phyloP scores from a whole-genome alignment of 2,797 vertebrate species.

The Danio choprae region DNA sequence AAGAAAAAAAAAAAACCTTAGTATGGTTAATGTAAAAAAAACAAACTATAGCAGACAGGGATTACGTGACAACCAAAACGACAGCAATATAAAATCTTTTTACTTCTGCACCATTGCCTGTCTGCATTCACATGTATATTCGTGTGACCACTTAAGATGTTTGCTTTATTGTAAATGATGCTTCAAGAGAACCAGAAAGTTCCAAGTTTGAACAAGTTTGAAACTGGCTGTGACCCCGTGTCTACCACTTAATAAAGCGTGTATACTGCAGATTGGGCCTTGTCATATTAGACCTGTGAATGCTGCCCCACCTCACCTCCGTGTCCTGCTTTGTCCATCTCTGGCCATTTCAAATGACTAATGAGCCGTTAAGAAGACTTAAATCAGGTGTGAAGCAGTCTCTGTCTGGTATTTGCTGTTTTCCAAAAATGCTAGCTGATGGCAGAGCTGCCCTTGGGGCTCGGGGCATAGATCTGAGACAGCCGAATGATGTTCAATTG shows the following conservation, averaged over 20 bases:
- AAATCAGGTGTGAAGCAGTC: slow-evolving; percentile 54
- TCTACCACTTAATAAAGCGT: slow-evolving; percentile 65
- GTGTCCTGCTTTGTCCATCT: slow-evolving; percentile 60
- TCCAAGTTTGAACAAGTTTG: slow-evolving; percentile 44
- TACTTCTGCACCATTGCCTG: background rate
- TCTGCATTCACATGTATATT: slow-evolving; percentile 8
- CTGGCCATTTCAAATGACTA: slow-evolving; percentile 50
- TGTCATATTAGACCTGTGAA: slow-evolving; percentile 64
- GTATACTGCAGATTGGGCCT: slow-evolving; percentile 72
- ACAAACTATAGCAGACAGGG: background rate
- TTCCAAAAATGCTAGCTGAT: slow-evolving; percentile 26
- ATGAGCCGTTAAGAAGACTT: slow-evolving; percentile 48
- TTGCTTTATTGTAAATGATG: slow-evolving; percentile 26
- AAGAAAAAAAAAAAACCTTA: background rate
- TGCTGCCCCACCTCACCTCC: slow-evolving; percentile 45
- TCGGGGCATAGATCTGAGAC: slow-evolving; percentile 35
- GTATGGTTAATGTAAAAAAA: background rate
- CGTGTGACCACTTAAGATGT: slow-evolving; percentile 15
- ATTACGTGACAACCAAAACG: background rate
- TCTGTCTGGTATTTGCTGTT: slow-evolving; percentile 36
- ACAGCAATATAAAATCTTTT: background rate
- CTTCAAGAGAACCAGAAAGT: slow-evolving; percentile 18
- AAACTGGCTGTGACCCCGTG: slow-evolving; percentile 68
- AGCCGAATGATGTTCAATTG: slow-evolving; percentile 51
- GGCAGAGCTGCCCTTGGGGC: slow-evolving; percentile 41